phyloP scores from a whole-genome alignment of 1,140 invertebrate species.

The Tetramorium simillimum region DNA sequence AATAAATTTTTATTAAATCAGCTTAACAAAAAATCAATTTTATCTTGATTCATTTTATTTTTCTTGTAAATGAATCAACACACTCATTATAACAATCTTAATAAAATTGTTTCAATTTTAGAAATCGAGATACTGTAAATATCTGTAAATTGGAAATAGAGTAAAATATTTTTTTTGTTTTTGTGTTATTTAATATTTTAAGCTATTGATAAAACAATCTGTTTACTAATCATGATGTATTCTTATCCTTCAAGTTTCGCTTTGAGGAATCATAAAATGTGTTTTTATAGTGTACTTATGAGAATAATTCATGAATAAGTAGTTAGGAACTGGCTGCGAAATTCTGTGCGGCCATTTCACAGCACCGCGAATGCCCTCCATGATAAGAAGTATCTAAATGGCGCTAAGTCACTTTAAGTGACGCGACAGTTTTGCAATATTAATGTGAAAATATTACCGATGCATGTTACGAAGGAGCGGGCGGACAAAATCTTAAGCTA shows the following conservation, averaged over 20 bases:
- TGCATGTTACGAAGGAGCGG: background rate
- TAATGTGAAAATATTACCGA: background rate
- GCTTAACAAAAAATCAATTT: background rate
- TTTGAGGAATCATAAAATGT: conserved; percentile 22
- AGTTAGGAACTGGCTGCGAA: conserved; percentile 39
- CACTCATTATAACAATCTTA: background rate
- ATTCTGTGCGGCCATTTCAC: conserved; percentile 17
- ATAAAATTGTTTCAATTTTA: background rate
- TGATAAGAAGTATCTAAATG: conserved; percentile 65
- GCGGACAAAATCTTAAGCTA: background rate
- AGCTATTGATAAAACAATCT: background rate
- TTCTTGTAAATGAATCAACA: background rate
- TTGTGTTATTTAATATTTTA: background rate
- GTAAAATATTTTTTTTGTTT: background rate
- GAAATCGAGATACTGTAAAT: background rate
- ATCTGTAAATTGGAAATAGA: background rate
- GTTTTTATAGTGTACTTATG: conserved; percentile 41
- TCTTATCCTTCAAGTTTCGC: background rate
- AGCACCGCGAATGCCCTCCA: conserved; percentile 26
- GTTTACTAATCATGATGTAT: conserved; percentile 2
- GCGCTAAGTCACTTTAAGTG: conserved; percentile 45
- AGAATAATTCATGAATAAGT: conserved; percentile 59
- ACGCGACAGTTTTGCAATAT: conserved; percentile 25
- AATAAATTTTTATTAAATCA: background rate
- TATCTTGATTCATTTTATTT: background rate